Evolutionary conservation across 2,797 vertebrate genomes (phyloP).

Genomic region (Glossophaga mutica): DNA sequence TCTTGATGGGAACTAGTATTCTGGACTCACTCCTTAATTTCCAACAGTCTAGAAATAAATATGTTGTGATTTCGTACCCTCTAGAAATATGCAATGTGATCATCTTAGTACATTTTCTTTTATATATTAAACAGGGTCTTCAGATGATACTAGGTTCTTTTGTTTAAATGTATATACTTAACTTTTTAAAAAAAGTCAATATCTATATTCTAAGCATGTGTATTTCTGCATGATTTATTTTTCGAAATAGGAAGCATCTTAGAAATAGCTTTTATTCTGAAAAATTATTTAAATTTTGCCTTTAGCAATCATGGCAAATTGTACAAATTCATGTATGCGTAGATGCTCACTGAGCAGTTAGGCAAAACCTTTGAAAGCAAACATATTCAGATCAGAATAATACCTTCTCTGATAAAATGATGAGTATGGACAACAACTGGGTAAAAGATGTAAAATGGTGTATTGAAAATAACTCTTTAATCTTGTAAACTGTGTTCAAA

Average conservation of each 20-base stretch:
- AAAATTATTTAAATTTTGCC: background rate
- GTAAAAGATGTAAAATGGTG: background rate
- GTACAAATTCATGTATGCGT: background rate
- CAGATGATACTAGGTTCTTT: background rate
- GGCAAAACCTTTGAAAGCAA: background rate
- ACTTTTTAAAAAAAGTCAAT: background rate
- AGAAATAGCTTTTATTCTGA: background rate
- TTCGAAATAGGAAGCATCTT: background rate
- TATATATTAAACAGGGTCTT: background rate
- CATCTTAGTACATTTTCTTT: background rate
- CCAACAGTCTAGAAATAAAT: background rate
- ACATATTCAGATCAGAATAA: background rate
- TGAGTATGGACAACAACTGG: background rate
- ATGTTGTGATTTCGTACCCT: background rate
- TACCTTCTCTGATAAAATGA: background rate
- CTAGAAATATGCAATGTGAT: background rate
- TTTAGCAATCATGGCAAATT: background rate
- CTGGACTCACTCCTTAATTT: background rate
- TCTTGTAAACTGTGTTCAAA: background rate
- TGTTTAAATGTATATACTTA: background rate
- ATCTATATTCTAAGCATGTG: background rate
- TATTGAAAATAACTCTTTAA: background rate
- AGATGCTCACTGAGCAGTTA: background rate
- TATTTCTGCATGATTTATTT: background rate
- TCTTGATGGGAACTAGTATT: background rate